Evolutionary conservation across 2,888 invertebrate genomes (phyloP).

Genomic region (Alloplasta piceator): DNA sequence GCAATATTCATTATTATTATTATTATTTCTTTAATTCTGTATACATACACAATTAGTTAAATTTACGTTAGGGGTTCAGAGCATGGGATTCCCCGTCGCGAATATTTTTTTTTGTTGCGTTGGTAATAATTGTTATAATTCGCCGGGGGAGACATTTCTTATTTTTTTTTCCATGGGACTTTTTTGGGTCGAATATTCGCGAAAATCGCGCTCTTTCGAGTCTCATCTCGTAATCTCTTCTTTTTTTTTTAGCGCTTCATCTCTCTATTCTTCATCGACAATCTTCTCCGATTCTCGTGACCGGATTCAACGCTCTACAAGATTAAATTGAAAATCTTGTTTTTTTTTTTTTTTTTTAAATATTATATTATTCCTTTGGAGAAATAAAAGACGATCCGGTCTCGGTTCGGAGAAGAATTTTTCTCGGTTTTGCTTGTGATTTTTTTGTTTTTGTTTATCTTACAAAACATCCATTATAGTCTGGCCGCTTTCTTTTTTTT

Average conservation of each 20-base stretch:
- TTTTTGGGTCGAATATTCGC: conserved; percentile 35
- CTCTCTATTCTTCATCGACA: background rate
- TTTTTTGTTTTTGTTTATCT: conserved; percentile 76
- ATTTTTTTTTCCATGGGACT: conserved; percentile 13
- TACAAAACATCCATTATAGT: conserved; percentile 82
- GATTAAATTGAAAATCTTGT: conserved; percentile 13
- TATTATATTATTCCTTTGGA: background rate
- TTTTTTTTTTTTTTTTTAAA: conserved; percentile 17
- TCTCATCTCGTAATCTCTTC: conserved; percentile 22
- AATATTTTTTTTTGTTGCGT: conserved; percentile 6
- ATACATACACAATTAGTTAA: conserved; percentile 83
- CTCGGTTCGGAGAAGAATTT: conserved; percentile 56
- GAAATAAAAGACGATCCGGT: conserved; percentile 55
- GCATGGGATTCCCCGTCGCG: conserved; percentile 65
- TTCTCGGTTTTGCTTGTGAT: conserved; percentile 71
- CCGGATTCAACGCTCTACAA: conserved; percentile 20
- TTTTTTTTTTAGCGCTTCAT: conserved; percentile 56
- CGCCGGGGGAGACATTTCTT: conserved; percentile 15
- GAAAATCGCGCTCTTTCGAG: conserved; percentile 23
- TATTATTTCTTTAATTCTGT: conserved; percentile 76
- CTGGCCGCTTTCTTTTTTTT: conserved; percentile 70
- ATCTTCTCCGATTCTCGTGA: conserved; percentile 36
- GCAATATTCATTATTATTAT: conserved; percentile 77
- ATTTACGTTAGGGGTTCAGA: conserved; percentile 72
- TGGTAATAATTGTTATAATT: conserved; percentile 13